Percentiles rank a stretch among this genome's conserved stretches.
These are phyloP conservation scores for Rhinichthys klamathensis DNA, from an alignment of 2,113 vertebrate species.

Conservation along the genomic window DNA sequence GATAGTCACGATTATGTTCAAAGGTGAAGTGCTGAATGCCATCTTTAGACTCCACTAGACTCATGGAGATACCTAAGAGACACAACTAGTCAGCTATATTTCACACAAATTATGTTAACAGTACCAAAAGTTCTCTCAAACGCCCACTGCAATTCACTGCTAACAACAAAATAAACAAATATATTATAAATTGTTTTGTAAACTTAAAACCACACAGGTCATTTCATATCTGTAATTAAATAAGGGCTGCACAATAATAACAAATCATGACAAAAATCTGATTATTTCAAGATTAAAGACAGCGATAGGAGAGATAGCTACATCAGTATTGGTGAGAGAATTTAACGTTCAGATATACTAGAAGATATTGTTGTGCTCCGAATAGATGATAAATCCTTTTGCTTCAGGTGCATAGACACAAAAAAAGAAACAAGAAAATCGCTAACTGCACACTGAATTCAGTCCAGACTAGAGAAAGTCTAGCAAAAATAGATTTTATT, in stretches of 20 bases:
- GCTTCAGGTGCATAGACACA: too few relatives aligned
- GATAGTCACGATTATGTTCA: slow-evolving; percentile 93
- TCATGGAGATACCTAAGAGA: slow-evolving; percentile 87
- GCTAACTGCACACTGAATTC: too few relatives aligned
- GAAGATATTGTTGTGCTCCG: too few relatives aligned
- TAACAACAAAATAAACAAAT: not conserved
- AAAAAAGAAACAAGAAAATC: too few relatives aligned
- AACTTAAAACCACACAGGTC: not conserved
- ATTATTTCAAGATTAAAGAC: too few relatives aligned
- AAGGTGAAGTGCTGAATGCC: slow-evolving; percentile 87
- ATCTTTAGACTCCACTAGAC: slow-evolving; percentile 82
- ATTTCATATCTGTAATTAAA: not conserved
- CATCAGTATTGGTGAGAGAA: too few relatives aligned
- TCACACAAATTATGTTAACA: not conserved
- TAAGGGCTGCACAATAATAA: not conserved
- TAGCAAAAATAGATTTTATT: not conserved
- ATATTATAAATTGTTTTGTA: not conserved
- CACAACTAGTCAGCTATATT: not conserved
- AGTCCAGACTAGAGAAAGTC: too few relatives aligned
- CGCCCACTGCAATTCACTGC: not conserved
- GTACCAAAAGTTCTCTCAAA: not conserved
- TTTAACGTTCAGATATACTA: too few relatives aligned
- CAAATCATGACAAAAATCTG: not conserved
- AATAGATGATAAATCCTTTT: too few relatives aligned
- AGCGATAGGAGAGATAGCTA: too few relatives aligned